phyloP scores from a whole-genome alignment of 2,888 invertebrate genomes.

The Eupithecia centaureata region DNA sequence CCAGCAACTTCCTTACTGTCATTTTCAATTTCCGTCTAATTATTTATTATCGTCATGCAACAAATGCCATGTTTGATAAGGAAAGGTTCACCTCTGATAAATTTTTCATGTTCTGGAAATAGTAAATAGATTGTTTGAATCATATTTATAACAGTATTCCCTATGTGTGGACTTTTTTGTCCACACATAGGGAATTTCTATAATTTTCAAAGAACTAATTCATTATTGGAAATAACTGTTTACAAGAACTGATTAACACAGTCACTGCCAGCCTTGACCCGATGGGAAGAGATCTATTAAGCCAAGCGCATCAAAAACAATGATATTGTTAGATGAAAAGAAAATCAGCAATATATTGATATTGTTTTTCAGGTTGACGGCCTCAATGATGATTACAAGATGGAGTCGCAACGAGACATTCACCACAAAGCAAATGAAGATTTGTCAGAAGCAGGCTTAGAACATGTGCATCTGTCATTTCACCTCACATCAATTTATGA shows the following conservation, averaged over 20 bases:
- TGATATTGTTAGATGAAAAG: background rate
- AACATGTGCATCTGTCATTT: slow-evolving; percentile 96
- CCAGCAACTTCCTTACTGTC: background rate
- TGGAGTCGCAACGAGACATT: slow-evolving; percentile 99
- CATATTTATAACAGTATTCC: too few relatives aligned
- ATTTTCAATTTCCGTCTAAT: slow-evolving; percentile 5
- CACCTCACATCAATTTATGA: slow-evolving; percentile 99
- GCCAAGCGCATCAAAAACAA: too few relatives aligned
- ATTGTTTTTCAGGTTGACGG: slow-evolving; percentile 90
- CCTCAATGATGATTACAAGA: slow-evolving; percentile 98
- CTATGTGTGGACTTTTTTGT: too few relatives aligned
- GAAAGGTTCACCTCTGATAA: background rate
- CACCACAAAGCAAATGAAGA: slow-evolving; percentile 98
- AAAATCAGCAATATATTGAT: background rate
- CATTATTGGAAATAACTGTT: too few relatives aligned
- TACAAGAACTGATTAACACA: too few relatives aligned
- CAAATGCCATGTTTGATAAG: background rate
- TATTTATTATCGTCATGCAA: slow-evolving; percentile 1
- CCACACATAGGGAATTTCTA: too few relatives aligned
- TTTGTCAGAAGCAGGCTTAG: slow-evolving; percentile 92
- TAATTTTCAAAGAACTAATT: too few relatives aligned
- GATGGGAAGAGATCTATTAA: too few relatives aligned
- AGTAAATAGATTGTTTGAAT: background rate
- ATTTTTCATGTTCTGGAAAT: background rate
- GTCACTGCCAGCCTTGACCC: too few relatives aligned